Evolutionary conservation across 2,888 invertebrate genomes (phyloP).

Genomic region (Fissipunctia ypsillon): DNA sequence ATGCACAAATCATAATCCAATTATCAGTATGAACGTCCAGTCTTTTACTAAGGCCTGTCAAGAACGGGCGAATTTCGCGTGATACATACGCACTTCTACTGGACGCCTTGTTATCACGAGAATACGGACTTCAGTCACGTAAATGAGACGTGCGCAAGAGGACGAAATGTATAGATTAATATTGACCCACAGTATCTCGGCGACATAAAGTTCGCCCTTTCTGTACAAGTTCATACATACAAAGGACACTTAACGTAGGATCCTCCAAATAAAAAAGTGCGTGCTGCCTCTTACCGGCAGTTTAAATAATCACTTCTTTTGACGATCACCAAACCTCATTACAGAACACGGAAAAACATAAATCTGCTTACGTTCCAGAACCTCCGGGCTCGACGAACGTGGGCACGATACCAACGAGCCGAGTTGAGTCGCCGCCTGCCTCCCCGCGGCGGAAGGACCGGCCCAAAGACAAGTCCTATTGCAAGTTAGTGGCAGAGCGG

Average conservation of each 20-base stretch:
- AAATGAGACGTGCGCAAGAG: background rate
- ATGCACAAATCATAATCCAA: background rate
- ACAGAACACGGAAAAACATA: constrained; percentile 30
- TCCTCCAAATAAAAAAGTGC: background rate
- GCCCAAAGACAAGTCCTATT: constrained; percentile 90
- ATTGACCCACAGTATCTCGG: background rate
- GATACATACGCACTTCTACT: background rate
- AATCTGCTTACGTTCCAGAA: constrained; percentile 74
- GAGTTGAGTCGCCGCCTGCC: constrained; percentile 80
- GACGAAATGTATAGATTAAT: background rate
- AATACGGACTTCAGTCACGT: background rate
- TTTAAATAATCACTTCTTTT: background rate
- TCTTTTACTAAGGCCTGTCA: too few species aligned
- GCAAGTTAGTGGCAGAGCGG: constrained; percentile 90
- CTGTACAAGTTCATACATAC: background rate
- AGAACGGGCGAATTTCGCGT: background rate
- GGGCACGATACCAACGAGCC: constrained; percentile 90
- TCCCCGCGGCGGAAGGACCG: constrained; percentile 84
- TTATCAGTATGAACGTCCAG: background rate
- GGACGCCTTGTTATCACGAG: background rate
- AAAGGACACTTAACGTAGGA: background rate
- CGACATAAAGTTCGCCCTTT: background rate
- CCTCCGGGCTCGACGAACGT: constrained; percentile 93
- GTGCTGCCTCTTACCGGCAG: background rate
- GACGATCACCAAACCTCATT: constrained; percentile 30